Conservation (phyloP, 2,888 invertebrate species). For the Leptarthrus brevirostris region DNA sequence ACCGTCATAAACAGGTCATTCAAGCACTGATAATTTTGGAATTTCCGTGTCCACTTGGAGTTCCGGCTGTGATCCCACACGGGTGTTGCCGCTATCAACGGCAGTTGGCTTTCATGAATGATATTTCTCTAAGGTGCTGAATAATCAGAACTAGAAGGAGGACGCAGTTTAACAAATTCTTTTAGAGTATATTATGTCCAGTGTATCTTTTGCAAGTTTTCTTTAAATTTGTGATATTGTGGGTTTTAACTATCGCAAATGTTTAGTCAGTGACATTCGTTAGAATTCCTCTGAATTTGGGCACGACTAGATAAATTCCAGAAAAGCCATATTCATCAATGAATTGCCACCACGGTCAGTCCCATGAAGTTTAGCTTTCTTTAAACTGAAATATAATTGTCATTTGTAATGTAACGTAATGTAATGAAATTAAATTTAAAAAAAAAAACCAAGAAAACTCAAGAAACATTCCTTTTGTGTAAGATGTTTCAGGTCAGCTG, state of each 20-base stretch:
- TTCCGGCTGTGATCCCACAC: constrained; percentile 39
- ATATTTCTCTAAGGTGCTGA: constrained; percentile 22
- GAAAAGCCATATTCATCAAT: too few relatives aligned
- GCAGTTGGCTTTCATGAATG: constrained; percentile 31
- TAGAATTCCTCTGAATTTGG: too few relatives aligned
- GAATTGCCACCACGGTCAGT: too few relatives aligned
- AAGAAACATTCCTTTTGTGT: constrained; percentile 21
- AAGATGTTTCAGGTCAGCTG: constrained; percentile 36
- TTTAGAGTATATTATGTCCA: not conserved
- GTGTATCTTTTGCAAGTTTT: constrained; percentile 9
- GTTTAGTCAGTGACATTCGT: too few relatives aligned
- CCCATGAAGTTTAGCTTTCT: too few relatives aligned
- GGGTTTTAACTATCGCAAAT: too few relatives aligned
- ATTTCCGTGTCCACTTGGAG: constrained; percentile 35
- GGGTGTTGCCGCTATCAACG: constrained; percentile 21
- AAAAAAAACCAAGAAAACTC: too few relatives aligned
- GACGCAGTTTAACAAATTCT: constrained; percentile 5
- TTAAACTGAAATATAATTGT: too few relatives aligned
- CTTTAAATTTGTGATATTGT: too few relatives aligned
- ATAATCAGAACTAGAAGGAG: constrained; percentile 21
- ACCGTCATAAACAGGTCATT: constrained; percentile 32
- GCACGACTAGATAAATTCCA: too few relatives aligned
- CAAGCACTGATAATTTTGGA: constrained; percentile 29
- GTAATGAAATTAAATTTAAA: too few relatives aligned
- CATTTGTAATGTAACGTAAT: too few relatives aligned